phyloP scores from a whole-genome alignment of 2,113 vertebrate genomes.

The Salminus brasiliensis region DNA sequence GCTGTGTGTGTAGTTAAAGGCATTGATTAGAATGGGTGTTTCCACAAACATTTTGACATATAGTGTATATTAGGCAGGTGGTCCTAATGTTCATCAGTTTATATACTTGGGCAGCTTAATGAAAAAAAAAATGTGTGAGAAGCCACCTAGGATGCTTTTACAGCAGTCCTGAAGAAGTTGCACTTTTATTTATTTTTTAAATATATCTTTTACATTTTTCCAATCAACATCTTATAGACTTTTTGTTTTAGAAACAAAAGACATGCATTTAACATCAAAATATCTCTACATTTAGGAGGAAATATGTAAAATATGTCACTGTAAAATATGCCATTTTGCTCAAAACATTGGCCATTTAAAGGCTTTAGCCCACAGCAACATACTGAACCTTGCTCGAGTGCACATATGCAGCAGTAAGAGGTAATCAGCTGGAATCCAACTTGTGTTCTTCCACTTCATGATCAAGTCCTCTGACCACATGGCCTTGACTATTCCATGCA shows the following conservation, averaged over 20 bases:
- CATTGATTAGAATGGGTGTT: no score
- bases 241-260: background rate
- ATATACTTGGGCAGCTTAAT: no score
- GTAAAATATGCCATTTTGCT: slow-evolving; percentile 1
- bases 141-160: no score
- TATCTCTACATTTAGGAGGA: background rate
- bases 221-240: no score
- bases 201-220: no score
- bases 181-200: no score
- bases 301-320: background rate
- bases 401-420: background rate
- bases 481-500: background rate
- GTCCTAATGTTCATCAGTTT: no score
- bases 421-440: background rate
- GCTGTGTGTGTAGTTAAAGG: no score
- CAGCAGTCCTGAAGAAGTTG: no score
- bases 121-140: no score
- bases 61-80: no score
- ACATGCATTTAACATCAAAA: background rate
- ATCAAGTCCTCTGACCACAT: background rate
- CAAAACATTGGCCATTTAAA: slow-evolving; percentile 1
- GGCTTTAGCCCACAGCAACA: background rate
- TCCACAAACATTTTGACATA: no score
- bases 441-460: background rate
- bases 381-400: background rate